Evolutionary conservation across 2,888 invertebrate species (phyloP), one percentile per base, ranked within the genome.

Genomic region (Lagria hirta): DNA sequence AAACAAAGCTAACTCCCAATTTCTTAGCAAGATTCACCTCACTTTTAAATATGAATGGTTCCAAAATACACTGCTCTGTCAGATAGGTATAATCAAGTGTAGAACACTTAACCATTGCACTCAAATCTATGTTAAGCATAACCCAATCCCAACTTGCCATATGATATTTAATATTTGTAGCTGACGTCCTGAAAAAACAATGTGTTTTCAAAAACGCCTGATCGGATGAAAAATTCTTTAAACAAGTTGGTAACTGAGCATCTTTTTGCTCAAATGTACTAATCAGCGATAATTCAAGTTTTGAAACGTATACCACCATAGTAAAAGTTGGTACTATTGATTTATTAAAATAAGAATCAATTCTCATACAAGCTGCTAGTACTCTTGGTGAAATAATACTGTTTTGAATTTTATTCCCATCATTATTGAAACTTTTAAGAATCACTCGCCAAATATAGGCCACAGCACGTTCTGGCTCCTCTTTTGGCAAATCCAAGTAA

Each of bases 341-440:
- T 4, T 83, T 79, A 55, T 83, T 79, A 62, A 86, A 88, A 49
- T 79, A 81, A 0, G 90, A 90, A 64, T 90, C 87, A 1, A 90
- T 82, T 43, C 84, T 74, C 72, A 88, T 78, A 58, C 84, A 87
- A 0, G 84, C 87, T 1, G 87, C 86, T 29, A 90, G 68, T 1
- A 84, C 82, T 54, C 83, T 76, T 0, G 81, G 79, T 23, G 80
- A 78, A 17, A 81, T 68, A 2, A 71, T 59, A 13, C 49, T 52
- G 6, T 51, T 46, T 11, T 34, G 48, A 5, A 64, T 58, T n/a
- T 68, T 69, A 12, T 72, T 51, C 70, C 71, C 5, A 76, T 29
- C 29, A 12, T 11, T 15, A 29, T 47, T 33, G 4, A 43, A 12
- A 23, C 27, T 38, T 1, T 14, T 40, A 11, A 48, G 76, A 12